Conservation (phyloP, 2,888 invertebrate genomes). For the Diaprepes abbreviatus region DNA sequence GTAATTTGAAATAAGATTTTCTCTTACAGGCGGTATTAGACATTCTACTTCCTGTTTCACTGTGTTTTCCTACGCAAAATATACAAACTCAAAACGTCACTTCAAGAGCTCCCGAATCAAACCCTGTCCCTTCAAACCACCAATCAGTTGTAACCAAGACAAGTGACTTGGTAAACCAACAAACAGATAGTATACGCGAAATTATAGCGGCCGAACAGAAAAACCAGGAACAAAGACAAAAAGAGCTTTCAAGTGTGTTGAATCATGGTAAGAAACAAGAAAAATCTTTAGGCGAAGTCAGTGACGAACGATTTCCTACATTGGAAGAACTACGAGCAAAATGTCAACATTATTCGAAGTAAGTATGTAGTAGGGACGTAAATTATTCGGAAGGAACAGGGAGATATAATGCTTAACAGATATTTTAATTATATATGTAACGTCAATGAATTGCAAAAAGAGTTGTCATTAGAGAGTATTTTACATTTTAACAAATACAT, state of each 20-base stretch:
- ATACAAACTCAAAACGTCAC: neutral
- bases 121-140: neutral
- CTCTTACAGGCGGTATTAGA: neutral
- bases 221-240: conserved; percentile 23
- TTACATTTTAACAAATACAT: no score
- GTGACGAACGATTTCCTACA: conserved; percentile 34
- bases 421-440: no score
- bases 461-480: no score
- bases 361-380: no score
- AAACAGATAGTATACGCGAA: conserved; percentile 38
- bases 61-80: neutral
- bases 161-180: conserved; percentile 26
- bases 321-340: conserved; percentile 59
- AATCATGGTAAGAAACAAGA: conserved; percentile 27
- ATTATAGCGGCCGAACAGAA: conserved; percentile 42
- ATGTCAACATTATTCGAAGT: conserved; percentile 60
- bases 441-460: no score
- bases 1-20: no score
- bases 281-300: conserved; percentile 25
- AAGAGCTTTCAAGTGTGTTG: neutral
- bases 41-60: neutral
- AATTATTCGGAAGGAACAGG: neutral
- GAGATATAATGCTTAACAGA: neutral
- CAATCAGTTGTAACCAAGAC: neutral
- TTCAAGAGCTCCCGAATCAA: neutral